phyloP scores from a whole-genome alignment of 2,113 vertebrate species.

The Paralichthys olivaceus region DNA sequence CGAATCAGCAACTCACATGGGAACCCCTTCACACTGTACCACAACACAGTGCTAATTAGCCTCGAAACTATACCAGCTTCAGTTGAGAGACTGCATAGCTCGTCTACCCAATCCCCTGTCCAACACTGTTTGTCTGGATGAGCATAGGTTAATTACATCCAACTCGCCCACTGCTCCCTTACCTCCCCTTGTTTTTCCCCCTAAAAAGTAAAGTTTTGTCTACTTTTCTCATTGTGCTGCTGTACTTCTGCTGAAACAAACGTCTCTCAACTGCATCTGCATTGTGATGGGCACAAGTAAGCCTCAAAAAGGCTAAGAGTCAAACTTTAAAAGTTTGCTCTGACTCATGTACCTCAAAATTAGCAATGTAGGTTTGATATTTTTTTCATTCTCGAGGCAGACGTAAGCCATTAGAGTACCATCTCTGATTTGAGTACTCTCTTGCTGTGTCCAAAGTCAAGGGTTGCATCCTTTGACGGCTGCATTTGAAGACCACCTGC shows the following conservation, averaged over 20 bases:
- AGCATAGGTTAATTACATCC: conserved; percentile 62
- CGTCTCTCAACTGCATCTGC: conserved; percentile 4
- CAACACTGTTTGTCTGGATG: conserved; percentile 50
- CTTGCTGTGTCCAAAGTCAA: too few relatives aligned
- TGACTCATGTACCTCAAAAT: too few relatives aligned
- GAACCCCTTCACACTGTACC: conserved; percentile 65
- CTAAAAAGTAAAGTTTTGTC: conserved; percentile 30
- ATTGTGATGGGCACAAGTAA: background rate
- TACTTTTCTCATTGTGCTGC: background rate
- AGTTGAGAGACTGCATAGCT: conserved; percentile 37
- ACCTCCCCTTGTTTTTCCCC: conserved; percentile 6
- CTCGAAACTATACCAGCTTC: conserved; percentile 59
- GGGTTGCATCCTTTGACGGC: too few relatives aligned
- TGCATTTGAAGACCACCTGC: too few relatives aligned
- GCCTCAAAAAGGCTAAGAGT: too few relatives aligned
- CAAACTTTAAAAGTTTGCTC: too few relatives aligned
- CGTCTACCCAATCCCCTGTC: conserved; percentile 36
- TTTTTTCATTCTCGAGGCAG: too few relatives aligned
- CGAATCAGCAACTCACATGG: conserved; percentile 58
- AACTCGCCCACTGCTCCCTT: conserved; percentile 26
- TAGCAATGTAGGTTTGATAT: too few relatives aligned
- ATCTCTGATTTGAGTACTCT: too few relatives aligned
- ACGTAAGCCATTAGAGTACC: too few relatives aligned
- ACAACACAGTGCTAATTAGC: conserved; percentile 73
- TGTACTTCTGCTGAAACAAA: background rate